Base-by-base conservation (phyloP, 1,140 invertebrate species). In the Copidosoma floridanum region DNA sequence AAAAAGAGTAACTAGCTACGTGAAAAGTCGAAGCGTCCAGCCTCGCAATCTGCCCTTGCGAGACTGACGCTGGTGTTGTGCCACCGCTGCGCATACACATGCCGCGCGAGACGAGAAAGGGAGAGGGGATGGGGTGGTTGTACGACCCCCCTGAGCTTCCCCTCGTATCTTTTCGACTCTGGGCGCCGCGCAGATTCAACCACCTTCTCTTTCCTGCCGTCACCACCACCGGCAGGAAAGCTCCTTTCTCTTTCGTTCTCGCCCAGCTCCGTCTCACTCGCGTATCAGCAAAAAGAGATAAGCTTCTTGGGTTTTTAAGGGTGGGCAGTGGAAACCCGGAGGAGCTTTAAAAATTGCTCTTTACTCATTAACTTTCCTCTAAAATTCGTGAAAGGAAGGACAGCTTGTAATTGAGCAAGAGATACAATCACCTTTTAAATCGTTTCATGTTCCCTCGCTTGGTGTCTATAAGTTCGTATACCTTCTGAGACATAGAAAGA, bases 21-120 rank as follows among this genome's bases (percentile, higher is more conserved):
- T 35, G 46, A 59, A 64, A 63, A 60, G 55, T 57, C 54, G 52
- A 64, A 60, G 54, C 62, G 65, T 66, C 68, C 68, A 65, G 65
- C 63, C 68, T 70, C 64, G 65, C 59, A 67, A 65, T 63, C 67
- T 67, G 68, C 63, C 65, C 66, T 62, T 67, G 68, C 41, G 27
- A 37, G 16, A 59, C 57, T 59, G 48, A 52, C 12, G 24, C 5
- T 43, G 24, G 24, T 32, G n/a, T 16, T 11, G 27, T 27, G 4
- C 12, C 27, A 12, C 29, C 18, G 21, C 35, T 16, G 48, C 35
- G 26, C 26, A 3, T 38, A 11, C 21, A 11, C 43, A 40, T 16
- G 52, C 16, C n/a, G 32, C n/a, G n/a, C 41, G 41, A 20, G n/a
- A n/a, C n/a, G n/a, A n/a, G n/a, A n/a, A n/a, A n/a, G n/a, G n/a